Percentiles rank a stretch among this genome's conserved stretches.
Evolutionary conservation across 2,113 vertebrate genomes (phyloP).

Genomic region (Cricetomys ansorgei): DNA sequence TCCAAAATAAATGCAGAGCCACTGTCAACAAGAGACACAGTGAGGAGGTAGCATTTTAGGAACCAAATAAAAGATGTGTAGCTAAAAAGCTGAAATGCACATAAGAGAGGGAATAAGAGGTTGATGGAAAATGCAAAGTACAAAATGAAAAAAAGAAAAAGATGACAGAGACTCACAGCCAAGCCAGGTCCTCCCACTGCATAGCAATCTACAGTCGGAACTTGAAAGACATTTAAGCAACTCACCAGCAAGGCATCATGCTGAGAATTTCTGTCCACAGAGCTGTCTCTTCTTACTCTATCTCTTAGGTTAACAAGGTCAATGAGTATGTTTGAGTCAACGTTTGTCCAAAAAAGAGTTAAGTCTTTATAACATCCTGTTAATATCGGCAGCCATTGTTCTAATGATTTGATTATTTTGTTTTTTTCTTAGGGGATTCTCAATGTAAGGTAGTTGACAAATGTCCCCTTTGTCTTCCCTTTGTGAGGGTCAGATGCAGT

Average conservation of each 20-base stretch:
- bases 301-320: background rate
- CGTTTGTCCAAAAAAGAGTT: background rate
- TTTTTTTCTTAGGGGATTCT: conserved; percentile 6
- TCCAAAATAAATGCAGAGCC: background rate
- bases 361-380: background rate
- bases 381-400: background rate
- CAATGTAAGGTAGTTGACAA: background rate
- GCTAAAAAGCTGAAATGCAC: background rate
- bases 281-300: background rate
- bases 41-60: background rate
- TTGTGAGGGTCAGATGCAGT: background rate
- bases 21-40: background rate
- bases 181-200: background rate
- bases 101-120: background rate
- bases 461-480: background rate
- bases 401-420: background rate
- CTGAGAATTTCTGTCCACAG: background rate
- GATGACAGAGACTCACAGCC: background rate
- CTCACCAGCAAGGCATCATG: background rate
- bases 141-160: conserved; percentile 22
- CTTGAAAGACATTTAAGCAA: background rate
- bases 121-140: background rate
- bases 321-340: background rate
- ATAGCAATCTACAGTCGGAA: background rate
- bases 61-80: conserved; percentile 18